Evolutionary conservation across 2,888 invertebrate species (phyloP), one percentile per base, ranked within the genome.

Genomic region (Podotricha telesiphe): DNA sequence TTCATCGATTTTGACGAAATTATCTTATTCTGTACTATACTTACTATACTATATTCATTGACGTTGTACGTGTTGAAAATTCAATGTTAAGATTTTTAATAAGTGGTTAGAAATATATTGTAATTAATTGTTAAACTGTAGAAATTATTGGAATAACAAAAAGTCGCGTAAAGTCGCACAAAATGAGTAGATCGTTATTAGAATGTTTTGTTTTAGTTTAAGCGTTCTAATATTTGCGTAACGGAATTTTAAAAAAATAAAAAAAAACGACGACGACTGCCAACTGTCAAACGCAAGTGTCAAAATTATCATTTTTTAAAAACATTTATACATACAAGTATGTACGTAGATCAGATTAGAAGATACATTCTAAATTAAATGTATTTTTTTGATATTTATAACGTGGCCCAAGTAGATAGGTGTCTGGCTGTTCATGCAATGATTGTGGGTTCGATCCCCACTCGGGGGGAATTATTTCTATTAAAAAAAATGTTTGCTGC

Each of bases 161-260:
- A 63, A 40, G 89, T 90, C 90, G 87, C 83, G 85, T 87, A 86
- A 81, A 77, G 78, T 89, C 89, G 91, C 92, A 92, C 92, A 91
- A 92, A 91, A 76, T 78, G 78, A 78, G 87, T 91, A 92, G 89
- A 76, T 65, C 53, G 50, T 68, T 66, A 55, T 59, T 55, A 48
- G 2, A 50, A 19, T 55, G 20, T 47, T 28, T 50, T 22, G 22
- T 51, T 42, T 47, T 56, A 48, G 20, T 62, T 62, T 34, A 22
- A 28, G 11, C n/a, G 13, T 56, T 34, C 55, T n/a, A 65, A 59
- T 28, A 45, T 47, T 53, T 66, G 63, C 62, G 62, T 59, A 45
- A 34, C 20, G 34, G 45, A 59, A 47, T 55, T 53, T 55, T 17
- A 34, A 17, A 55, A 17, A 53, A n/a, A n/a, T 22, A 50, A 28